Conservation (phyloP, 2,888 invertebrate species). For the Ypsolopha sequella region DNA sequence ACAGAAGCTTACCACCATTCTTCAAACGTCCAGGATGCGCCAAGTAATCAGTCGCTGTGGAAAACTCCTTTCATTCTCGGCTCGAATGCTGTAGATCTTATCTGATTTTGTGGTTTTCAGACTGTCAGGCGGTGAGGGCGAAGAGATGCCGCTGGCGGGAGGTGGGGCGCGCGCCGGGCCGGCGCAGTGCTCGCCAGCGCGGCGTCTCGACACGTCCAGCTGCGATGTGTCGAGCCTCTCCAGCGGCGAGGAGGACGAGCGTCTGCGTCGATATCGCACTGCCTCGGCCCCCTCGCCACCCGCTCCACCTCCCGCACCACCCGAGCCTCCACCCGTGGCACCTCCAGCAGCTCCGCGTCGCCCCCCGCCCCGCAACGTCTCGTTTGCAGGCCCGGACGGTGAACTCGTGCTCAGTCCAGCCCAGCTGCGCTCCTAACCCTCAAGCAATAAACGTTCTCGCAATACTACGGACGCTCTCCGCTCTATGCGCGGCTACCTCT, state of each 20-base stretch:
- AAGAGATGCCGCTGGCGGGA: constrained; percentile 60
- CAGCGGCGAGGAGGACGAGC: constrained; percentile 65
- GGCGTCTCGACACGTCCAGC: constrained; percentile 58
- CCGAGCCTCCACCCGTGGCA: constrained; percentile 16
- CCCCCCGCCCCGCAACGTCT: constrained; percentile 57
- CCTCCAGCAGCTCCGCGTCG: constrained; percentile 24
- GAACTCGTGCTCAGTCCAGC: constrained; percentile 76
- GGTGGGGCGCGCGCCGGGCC: constrained; percentile 34
- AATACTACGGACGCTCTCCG: constrained; percentile 19
- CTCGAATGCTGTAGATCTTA: too few species aligned
- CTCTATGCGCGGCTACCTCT: constrained; percentile 7
- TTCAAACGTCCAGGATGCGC: too few species aligned
- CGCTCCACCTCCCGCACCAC: constrained; percentile 9
- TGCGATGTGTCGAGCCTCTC: constrained; percentile 63
- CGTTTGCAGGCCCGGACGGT: constrained; percentile 64
- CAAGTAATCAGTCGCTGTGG: too few species aligned
- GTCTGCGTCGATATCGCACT: constrained; percentile 58
- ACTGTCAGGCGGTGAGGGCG: constrained; percentile 61
- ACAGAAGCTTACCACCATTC: too few species aligned
- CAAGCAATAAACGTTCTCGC: constrained; percentile 46
- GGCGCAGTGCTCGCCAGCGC: constrained; percentile 60
- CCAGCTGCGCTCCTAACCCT: constrained; percentile 69
- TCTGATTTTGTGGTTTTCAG: constrained; percentile 19
- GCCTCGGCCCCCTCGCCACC: constrained; percentile 18
- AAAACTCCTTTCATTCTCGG: too few species aligned